Percentiles rank a stretch among this genome's conserved stretches.
Conservation (phyloP, 2,888 invertebrate species). For the Petrolisthes cinctipes region DNA sequence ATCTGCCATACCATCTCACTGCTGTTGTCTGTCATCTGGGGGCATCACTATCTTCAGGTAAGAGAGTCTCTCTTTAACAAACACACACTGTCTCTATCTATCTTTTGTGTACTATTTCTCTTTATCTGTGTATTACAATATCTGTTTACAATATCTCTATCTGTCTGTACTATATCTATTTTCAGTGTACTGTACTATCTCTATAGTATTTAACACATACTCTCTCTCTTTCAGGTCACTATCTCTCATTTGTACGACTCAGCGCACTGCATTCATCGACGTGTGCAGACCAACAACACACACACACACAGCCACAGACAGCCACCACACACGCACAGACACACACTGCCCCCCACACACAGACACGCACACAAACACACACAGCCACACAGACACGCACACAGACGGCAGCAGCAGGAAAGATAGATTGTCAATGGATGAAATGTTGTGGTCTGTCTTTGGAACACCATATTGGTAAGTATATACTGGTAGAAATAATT, state of each 20-base stretch:
- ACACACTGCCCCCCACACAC: neutral
- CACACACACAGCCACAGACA: neutral
- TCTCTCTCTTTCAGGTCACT: conserved; percentile 49
- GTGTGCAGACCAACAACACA: conserved; percentile 47
- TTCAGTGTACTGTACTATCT: neutral
- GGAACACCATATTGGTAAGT: conserved; percentile 29
- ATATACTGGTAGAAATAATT: neutral
- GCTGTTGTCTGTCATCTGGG: conserved; percentile 65
- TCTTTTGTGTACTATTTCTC: neutral
- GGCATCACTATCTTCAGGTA: conserved; percentile 62
- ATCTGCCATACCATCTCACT: conserved; percentile 62
- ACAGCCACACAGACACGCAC: neutral
- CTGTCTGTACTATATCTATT: neutral
- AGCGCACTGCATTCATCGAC: conserved; percentile 52
- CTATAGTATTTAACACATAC: neutral
- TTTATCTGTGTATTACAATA: neutral
- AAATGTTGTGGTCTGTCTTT: conserved; percentile 58
- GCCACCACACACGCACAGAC: neutral
- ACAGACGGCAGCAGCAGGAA: neutral
- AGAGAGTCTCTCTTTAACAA: neutral
- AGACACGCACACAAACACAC: neutral
- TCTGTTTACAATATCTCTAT: neutral
- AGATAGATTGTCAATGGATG: conserved; percentile 52
- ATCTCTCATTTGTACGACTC: conserved; percentile 61
- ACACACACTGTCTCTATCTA: neutral